phyloP scores from a whole-genome alignment of 2,888 invertebrate genomes.

The Uloborus plumipes region DNA sequence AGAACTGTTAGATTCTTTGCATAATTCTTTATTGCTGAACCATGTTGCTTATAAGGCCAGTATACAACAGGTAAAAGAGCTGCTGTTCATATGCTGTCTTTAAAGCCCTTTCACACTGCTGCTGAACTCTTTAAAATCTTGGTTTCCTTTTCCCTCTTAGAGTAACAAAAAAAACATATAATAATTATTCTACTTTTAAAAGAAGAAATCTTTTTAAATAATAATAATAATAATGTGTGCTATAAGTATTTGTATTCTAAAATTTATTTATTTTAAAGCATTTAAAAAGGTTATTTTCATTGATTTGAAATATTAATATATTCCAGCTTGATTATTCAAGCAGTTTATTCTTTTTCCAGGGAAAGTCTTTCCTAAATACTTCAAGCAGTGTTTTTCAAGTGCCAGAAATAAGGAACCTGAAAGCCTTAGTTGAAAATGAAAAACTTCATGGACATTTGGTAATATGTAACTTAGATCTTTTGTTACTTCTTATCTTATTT shows the following conservation, averaged over 20 bases:
- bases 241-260: no score
- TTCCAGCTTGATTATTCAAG: no score
- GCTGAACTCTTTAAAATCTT: no score
- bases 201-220: background rate
- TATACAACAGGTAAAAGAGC: constrained; percentile 45
- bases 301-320: background rate
- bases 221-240: no score
- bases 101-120: no score
- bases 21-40: constrained; percentile 39
- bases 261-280: no score
- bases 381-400: constrained; percentile 24
- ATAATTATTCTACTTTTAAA: background rate
- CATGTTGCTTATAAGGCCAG: constrained; percentile 58
- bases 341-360: constrained; percentile 18
- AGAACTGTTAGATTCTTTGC: constrained; percentile 31
- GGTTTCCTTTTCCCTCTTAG: no score
- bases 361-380: constrained; percentile 40
- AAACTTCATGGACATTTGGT: constrained; percentile 43
- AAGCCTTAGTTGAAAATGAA: constrained; percentile 26
- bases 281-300: background rate
- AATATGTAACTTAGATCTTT: constrained; percentile 1
- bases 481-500: background rate
- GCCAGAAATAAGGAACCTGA: constrained; percentile 12
- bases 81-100: background rate
- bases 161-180: no score